A percentile compares a stretch with the other conserved stretches of the same genome.
phyloP scores from a whole-genome alignment of 2,888 invertebrate species.

The Troides aeacus region DNA sequence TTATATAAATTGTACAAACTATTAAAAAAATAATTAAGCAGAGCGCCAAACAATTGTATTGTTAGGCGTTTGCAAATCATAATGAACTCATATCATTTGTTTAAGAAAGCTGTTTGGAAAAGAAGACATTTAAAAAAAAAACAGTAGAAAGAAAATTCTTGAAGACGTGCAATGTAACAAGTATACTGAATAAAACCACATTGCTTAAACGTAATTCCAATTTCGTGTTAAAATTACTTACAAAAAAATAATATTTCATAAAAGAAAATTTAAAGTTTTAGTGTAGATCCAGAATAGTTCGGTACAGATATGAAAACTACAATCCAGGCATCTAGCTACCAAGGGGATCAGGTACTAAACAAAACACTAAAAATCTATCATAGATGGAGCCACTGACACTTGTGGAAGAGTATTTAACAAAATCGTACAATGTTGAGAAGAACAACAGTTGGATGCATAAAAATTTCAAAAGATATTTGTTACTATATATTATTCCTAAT shows the following conservation, averaged over 20 bases:
- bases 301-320: slow-evolving; percentile 22
- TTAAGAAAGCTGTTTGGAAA: slow-evolving; percentile 19
- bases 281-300: slow-evolving; percentile 9
- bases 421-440: slow-evolving; percentile 5
- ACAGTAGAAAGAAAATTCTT: neutral
- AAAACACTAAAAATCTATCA: slow-evolving; percentile 34
- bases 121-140: neutral
- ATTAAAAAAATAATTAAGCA: slow-evolving; percentile 15
- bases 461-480: neutral
- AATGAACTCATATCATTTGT: slow-evolving; percentile 4
- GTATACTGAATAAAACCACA: neutral
- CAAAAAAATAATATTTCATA: neutral
- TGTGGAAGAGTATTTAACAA: slow-evolving; percentile 9
- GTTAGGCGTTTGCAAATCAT: slow-evolving; percentile 28
- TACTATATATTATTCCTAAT: neutral
- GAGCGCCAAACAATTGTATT: slow-evolving; percentile 14
- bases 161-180: slow-evolving; percentile 14
- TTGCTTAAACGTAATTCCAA: neutral
- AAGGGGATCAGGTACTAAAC: slow-evolving; percentile 30
- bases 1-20: slow-evolving; percentile 7
- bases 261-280: neutral
- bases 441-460: slow-evolving; percentile 23
- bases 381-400: slow-evolving; percentile 42
- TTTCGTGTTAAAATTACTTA: neutral
- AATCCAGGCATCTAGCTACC: slow-evolving; percentile 26